These are phyloP conservation scores for Mus pahari DNA, from an alignment of 2,113 vertebrate genomes.

Conservation along the genomic window DNA sequence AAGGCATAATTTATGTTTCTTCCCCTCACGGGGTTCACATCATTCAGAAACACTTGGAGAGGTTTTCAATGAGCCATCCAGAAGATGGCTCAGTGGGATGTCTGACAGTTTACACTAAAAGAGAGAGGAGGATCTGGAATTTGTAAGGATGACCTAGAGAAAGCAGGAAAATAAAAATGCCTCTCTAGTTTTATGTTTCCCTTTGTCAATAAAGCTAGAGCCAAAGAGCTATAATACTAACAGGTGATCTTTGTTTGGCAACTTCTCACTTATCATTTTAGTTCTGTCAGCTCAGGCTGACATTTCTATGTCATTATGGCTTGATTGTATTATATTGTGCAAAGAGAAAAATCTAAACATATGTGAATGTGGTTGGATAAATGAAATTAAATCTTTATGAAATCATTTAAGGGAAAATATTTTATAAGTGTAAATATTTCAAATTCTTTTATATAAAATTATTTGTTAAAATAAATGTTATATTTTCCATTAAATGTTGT, in stretches of 20 bases:
- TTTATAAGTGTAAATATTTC: not conserved
- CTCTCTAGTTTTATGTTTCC: conserved; percentile 35
- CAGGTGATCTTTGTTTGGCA: not conserved
- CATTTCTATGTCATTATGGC: conserved; percentile 14
- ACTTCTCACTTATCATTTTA: conserved; percentile 45
- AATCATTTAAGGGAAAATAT: not conserved
- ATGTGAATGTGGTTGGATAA: not conserved
- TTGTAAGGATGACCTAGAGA: conserved; percentile 41
- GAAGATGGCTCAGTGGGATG: conserved; percentile 44
- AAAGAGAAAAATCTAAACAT: not conserved
- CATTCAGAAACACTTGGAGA: conserved; percentile 66
- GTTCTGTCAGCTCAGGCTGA: not conserved
- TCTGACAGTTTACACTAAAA: conserved; percentile 54
- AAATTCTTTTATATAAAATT: not conserved
- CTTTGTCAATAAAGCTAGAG: conserved; percentile 41
- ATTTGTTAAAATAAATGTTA: not conserved
- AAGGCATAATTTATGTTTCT: conserved; percentile 63
- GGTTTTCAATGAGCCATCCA: conserved; percentile 65
- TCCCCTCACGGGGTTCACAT: conserved; percentile 57
- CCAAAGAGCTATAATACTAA: not conserved
- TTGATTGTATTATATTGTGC: not conserved
- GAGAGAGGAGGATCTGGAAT: conserved; percentile 45
- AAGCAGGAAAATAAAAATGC: not conserved
- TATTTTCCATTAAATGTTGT: not conserved
- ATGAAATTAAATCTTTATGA: conserved; percentile 24